Percentiles rank a stretch among this genome's conserved stretches.
phyloP scores from a whole-genome alignment of 2,113 vertebrate species.

The Phocoena sinus region DNA sequence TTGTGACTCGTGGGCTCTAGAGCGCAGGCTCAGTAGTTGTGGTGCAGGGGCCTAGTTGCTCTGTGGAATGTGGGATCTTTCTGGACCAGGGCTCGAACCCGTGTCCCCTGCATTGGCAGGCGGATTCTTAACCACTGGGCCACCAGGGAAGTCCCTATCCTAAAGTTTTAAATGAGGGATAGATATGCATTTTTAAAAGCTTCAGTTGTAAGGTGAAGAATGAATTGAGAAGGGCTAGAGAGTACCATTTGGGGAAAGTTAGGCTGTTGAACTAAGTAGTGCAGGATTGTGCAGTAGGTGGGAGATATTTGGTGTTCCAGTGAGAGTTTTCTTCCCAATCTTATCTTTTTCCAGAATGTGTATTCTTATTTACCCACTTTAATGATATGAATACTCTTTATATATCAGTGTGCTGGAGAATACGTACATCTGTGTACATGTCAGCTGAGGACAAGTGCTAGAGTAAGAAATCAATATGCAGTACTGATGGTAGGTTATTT shows the following conservation, averaged over 20 bases:
- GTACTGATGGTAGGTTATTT: slow-evolving; percentile 31
- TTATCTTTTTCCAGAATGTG: neutral
- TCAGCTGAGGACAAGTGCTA: neutral
- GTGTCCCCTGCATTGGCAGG: too few species aligned
- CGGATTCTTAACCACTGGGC: too few species aligned
- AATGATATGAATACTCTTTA: neutral
- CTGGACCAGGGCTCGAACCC: too few species aligned
- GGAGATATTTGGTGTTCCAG: neutral
- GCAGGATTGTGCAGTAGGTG: neutral
- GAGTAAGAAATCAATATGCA: neutral
- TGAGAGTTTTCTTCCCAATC: neutral
- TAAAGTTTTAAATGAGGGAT: neutral
- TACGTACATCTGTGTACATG: neutral
- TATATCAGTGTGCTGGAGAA: neutral
- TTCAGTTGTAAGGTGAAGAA: neutral
- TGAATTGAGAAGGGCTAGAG: neutral
- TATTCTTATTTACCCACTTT: neutral
- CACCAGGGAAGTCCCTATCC: neutral
- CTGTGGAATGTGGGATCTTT: too few species aligned
- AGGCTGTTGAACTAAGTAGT: neutral
- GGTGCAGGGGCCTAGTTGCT: too few species aligned
- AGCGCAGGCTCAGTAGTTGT: too few species aligned
- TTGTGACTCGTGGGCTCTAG: too few species aligned
- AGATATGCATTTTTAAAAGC: neutral
- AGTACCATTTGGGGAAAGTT: neutral